These are phyloP conservation scores for Galerucella nymphaeae DNA, from an alignment of 2,888 invertebrate genomes.

Conservation along the genomic window DNA sequence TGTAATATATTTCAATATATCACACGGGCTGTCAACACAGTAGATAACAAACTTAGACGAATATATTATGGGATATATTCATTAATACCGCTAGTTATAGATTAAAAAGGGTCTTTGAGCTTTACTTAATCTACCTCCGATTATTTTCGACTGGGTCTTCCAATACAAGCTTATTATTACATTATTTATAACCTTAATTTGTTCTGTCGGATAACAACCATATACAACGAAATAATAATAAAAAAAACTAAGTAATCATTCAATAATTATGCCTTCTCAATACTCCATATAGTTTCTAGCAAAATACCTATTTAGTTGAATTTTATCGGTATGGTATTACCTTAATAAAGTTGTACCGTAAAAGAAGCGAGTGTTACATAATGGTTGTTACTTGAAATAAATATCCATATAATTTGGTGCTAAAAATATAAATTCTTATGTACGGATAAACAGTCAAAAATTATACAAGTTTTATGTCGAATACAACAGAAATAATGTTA, in stretches of 20 bases:
- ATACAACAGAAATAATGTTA: too few species aligned
- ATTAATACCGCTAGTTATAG: too few species aligned
- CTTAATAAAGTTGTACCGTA: conserved; percentile 1
- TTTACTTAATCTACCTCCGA: too few species aligned
- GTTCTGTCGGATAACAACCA: background rate
- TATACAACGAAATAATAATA: conserved; percentile 25
- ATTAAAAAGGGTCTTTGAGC: too few species aligned
- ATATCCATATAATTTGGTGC: too few species aligned
- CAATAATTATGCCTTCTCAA: conserved; percentile 36
- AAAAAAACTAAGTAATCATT: conserved; percentile 11
- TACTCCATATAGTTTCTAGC: conserved; percentile 47
- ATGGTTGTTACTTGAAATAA: background rate
- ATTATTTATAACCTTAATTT: background rate
- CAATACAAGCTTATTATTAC: too few species aligned
- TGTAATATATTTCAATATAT: too few species aligned
- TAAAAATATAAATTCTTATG: too few species aligned
- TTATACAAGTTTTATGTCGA: background rate
- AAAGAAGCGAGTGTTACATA: conserved; percentile 1
- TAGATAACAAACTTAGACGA: too few species aligned
- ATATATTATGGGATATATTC: too few species aligned
- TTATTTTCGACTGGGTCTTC: too few species aligned
- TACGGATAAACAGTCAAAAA: background rate
- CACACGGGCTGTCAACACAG: too few species aligned
- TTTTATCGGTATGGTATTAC: conserved; percentile 52
- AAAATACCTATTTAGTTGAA: conserved; percentile 46